Base-by-base conservation (phyloP, 2,113 vertebrate species). In the Notothenia rossii region DNA sequence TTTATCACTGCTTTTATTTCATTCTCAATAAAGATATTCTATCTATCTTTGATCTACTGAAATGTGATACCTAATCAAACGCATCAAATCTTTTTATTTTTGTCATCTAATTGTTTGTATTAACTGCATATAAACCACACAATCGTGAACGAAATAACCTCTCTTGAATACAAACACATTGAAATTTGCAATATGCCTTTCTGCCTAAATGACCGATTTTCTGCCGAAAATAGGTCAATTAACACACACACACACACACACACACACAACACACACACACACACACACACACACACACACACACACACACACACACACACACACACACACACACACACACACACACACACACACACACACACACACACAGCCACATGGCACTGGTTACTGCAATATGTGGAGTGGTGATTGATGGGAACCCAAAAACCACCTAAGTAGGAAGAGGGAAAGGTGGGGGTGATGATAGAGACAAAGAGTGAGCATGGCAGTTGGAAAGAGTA, bases 321-420 rank as follows among this genome's bases (percentile, higher is more conserved):
- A 73, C 70, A 48, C 46, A 48, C 46, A 48, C 46, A 48, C 51
- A 50, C 66, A 79, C 66, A 75, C 9, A 9, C 48, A 60, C 54
- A 48, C 13, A 10, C 55, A 91, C 92, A 94, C 86, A 53, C n/a
- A 36, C 65, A 65, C 60, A 54, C 20, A 36, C 66, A 68, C 51
- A 76, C 64, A 75, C 69, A 77, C 2, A 51, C 7, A 12, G 53
- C 91, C 92, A 94, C 86, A 92, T 93, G 92, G 88, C 61, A 71
- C 84, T 91, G 79, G 88, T 94, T 94, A 90, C 83, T 81, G 79
- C 84, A 88, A 77, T 86, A 84, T 85, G 70, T 86, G 65, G 79
- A 81, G 75, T 50, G 83, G 82, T 90, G 87, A 94, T 83, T 91
- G 92, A 93, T 83, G 74, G 81, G 82, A 90, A 93, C 91, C 83